Conservation (phyloP, 2,888 invertebrate genomes). For the Alentia gelatinosa region DNA sequence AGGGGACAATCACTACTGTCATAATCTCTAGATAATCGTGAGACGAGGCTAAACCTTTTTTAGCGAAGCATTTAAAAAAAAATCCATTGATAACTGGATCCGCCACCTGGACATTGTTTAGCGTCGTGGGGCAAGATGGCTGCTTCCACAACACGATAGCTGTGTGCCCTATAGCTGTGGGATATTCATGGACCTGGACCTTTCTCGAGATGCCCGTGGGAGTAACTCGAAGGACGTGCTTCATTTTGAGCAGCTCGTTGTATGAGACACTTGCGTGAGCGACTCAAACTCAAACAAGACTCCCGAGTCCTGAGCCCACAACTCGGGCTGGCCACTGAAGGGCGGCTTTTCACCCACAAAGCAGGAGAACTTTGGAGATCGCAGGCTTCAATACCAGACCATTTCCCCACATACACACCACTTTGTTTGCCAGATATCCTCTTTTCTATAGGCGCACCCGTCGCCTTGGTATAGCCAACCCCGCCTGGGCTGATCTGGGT, state of each 20-base stretch:
- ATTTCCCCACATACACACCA: conserved; percentile 16
- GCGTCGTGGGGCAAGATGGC: too few species aligned
- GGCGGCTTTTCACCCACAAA: neutral
- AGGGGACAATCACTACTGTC: too few species aligned
- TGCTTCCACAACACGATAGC: too few species aligned
- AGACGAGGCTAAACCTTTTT: too few species aligned
- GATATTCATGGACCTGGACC: too few species aligned
- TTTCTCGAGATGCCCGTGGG: neutral
- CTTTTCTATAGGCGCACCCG: neutral
- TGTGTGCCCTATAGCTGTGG: too few species aligned
- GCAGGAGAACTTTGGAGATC: neutral
- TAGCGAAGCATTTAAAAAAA: too few species aligned
- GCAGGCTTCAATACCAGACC: neutral
- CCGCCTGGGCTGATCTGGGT: neutral
- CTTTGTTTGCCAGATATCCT: conserved; percentile 22
- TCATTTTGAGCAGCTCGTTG: neutral
- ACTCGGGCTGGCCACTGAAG: neutral
- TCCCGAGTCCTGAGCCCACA: neutral
- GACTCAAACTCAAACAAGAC: conserved; percentile 11
- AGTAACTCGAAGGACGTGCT: neutral
- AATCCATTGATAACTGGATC: too few species aligned
- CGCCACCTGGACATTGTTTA: too few species aligned
- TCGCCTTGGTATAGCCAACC: neutral
- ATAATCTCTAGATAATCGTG: too few species aligned
- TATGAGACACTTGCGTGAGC: neutral